A percentile compares a stretch with the other conserved stretches of the same genome.
These are phyloP conservation scores for Philotrypesis tridentata DNA, from an alignment of 1,140 invertebrate genomes.

Conservation along the genomic window DNA sequence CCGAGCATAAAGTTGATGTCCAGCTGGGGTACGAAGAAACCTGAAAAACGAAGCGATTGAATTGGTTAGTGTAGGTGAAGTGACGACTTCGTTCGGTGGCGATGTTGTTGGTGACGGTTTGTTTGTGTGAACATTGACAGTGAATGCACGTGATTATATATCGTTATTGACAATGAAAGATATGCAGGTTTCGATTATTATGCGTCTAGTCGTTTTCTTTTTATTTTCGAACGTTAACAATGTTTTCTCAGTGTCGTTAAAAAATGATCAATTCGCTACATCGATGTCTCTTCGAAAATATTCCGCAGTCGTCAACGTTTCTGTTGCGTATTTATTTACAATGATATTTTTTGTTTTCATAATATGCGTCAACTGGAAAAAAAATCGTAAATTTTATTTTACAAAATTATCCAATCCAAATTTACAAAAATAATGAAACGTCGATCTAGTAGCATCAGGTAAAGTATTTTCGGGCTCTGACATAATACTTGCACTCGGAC, in stretches of 20 bases:
- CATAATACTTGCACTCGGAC: background rate
- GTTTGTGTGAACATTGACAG: background rate
- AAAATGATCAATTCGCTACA: too few relatives aligned
- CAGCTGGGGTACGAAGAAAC: slow-evolving; percentile 9
- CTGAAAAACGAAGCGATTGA: slow-evolving; percentile 44
- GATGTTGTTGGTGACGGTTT: background rate
- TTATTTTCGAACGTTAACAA: background rate
- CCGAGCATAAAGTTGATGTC: slow-evolving; percentile 32
- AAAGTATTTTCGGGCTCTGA: background rate
- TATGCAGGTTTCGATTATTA: background rate
- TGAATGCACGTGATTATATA: background rate
- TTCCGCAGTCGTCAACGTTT: too few relatives aligned
- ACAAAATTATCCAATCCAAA: background rate
- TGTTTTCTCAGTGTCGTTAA: too few relatives aligned
- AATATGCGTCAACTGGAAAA: too few relatives aligned
- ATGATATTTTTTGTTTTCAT: too few relatives aligned
- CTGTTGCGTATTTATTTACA: background rate
- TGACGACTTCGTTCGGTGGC: background rate
- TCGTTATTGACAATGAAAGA: background rate
- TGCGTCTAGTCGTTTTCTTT: background rate
- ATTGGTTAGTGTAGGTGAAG: slow-evolving; percentile 28
- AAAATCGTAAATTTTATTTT: background rate
- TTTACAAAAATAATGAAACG: background rate
- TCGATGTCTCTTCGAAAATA: too few relatives aligned
- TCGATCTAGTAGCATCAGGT: background rate